These are phyloP conservation scores for Leucania comma DNA, from an alignment of 2,888 invertebrate genomes.

Conservation along the genomic window DNA sequence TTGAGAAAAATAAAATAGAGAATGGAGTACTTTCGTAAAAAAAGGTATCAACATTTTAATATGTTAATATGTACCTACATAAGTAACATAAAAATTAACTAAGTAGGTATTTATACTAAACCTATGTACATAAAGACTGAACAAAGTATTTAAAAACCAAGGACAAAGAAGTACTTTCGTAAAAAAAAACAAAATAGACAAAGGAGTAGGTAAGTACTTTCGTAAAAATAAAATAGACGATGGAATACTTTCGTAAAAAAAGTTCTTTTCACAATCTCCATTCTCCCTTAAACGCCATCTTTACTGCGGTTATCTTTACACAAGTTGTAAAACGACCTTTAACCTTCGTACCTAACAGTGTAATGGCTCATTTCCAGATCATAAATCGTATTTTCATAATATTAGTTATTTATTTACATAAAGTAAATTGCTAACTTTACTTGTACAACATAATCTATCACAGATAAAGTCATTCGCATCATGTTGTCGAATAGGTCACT, in stretches of 20 bases:
- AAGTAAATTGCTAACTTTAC: slow-evolving; percentile 45
- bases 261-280: not conserved
- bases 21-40: too few species aligned
- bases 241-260: not conserved
- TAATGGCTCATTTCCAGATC: slow-evolving; percentile 11
- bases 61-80: too few species aligned
- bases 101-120: too few species aligned
- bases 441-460: slow-evolving; percentile 12
- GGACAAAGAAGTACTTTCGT: too few species aligned
- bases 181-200: too few species aligned
- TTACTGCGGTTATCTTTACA: not conserved
- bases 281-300: not conserved
- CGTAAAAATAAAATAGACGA: too few species aligned
- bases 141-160: too few species aligned
- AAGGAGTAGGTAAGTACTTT: too few species aligned
- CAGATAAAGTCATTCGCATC: slow-evolving; percentile 34
- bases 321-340: slow-evolving; percentile 14
- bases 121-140: too few species aligned
- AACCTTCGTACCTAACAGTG: not conserved
- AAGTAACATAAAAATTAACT: too few species aligned
- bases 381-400: slow-evolving; percentile 10
- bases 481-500: slow-evolving; percentile 10
- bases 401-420: slow-evolving; percentile 19
- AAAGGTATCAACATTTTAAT: too few species aligned
- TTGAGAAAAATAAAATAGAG: too few species aligned